Evolutionary conservation across 2,797 vertebrate genomes (phyloP).

Genomic region (Scolopax bukidnonensis): DNA sequence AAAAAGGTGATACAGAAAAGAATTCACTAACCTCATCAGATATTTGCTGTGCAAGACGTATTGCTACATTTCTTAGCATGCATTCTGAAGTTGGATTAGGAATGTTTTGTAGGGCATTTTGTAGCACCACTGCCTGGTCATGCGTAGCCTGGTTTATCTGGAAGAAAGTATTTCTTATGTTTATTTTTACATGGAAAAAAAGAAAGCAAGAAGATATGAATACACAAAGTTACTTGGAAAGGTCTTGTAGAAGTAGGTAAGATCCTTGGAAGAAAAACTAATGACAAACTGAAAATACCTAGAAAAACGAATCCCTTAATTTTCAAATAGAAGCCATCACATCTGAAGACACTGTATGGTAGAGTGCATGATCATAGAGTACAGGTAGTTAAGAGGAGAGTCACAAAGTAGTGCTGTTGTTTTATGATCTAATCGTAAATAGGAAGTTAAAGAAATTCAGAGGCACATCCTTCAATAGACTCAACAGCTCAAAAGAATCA

Average conservation of each 20-base stretch:
- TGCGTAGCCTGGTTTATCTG: slow-evolving; percentile 97
- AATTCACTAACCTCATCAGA: slow-evolving; percentile 91
- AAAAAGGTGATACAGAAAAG: neutral
- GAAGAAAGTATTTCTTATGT: slow-evolving; percentile 60
- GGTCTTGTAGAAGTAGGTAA: neutral
- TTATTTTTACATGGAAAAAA: slow-evolving; percentile 31
- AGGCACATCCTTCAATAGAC: neutral
- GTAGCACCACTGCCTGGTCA: slow-evolving; percentile 97
- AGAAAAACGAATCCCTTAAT: neutral
- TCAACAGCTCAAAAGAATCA: neutral
- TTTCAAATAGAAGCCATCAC: neutral
- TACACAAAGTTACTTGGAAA: neutral
- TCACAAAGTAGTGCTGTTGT: neutral
- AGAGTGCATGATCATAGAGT: neutral
- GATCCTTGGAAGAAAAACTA: neutral
- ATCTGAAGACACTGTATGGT: neutral
- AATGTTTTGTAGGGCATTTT: slow-evolving; percentile 98
- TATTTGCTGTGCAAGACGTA: slow-evolving; percentile 98
- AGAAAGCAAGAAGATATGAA: neutral
- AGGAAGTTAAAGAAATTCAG: neutral
- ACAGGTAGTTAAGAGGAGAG: neutral
- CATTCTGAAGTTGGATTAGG: slow-evolving; percentile 98
- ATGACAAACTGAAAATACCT: neutral
- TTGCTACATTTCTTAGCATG: slow-evolving; percentile 98
- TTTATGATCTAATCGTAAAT: neutral